Evolutionary conservation across 1,140 invertebrate species (phyloP).

Genomic region (Vanessa atalanta): DNA sequence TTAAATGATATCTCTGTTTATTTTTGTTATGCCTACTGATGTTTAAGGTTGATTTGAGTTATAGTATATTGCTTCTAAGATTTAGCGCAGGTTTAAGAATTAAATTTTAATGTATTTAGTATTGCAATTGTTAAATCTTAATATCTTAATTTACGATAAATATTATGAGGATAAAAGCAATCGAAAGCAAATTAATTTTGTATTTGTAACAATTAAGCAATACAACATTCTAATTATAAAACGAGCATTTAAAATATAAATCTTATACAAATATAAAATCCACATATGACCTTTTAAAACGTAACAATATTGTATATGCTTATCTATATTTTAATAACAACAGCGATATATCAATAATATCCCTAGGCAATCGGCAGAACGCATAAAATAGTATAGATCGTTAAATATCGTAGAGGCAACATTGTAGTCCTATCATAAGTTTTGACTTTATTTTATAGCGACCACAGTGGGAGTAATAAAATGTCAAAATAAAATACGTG

Average conservation of each 20-base stretch:
- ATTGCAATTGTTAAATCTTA: too few species aligned
- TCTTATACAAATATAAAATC: neutral
- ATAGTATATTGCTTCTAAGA: too few species aligned
- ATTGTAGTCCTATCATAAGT: constrained; percentile 50
- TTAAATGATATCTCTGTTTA: too few species aligned
- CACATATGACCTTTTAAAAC: constrained; percentile 6
- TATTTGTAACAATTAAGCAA: neutral
- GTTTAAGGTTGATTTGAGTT: too few species aligned
- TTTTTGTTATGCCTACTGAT: too few species aligned
- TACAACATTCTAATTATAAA: neutral
- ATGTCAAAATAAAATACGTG: constrained; percentile 59
- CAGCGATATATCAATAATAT: constrained; percentile 12
- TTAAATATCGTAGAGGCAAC: constrained; percentile 50
- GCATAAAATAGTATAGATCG: constrained; percentile 1
- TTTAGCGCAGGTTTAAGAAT: too few species aligned
- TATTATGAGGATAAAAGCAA: too few species aligned
- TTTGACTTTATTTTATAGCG: constrained; percentile 48
- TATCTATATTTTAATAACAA: constrained; percentile 17
- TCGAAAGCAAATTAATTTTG: too few species aligned
- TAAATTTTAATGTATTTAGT: too few species aligned
- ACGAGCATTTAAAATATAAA: neutral
- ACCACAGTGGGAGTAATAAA: constrained; percentile 54
- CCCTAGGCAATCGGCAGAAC: constrained; percentile 6
- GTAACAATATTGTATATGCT: constrained; percentile 10
- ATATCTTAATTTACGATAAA: too few species aligned